Evolutionary conservation across 2,797 vertebrate genomes (phyloP).

Genomic region (Characodon lateralis): DNA sequence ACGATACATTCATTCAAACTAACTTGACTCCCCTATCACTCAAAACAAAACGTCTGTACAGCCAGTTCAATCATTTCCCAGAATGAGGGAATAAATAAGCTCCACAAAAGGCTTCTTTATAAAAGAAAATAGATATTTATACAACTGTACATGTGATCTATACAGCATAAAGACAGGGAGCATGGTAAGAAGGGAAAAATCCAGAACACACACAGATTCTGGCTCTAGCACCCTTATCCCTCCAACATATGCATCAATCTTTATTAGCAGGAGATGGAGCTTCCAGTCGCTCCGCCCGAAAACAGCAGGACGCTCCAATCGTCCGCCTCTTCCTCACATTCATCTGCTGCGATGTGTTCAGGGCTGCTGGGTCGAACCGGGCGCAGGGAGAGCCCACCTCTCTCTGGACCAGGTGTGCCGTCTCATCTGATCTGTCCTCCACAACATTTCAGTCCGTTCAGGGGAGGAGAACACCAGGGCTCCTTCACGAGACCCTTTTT

Average conservation of each 20-base stretch:
- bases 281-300: slow-evolving; percentile 31
- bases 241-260: slow-evolving; percentile 45
- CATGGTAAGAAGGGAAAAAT: slow-evolving; percentile 68
- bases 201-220: slow-evolving; percentile 70
- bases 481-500: not conserved
- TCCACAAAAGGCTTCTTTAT: slow-evolving; percentile 86
- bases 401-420: slow-evolving; percentile 25
- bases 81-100: slow-evolving; percentile 77
- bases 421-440: slow-evolving; percentile 15
- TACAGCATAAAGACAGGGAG: slow-evolving; percentile 71
- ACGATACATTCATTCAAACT: slow-evolving; percentile 22
- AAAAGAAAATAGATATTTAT: slow-evolving; percentile 85
- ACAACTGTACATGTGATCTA: slow-evolving; percentile 76
- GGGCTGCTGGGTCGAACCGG: slow-evolving; percentile 35
- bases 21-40: slow-evolving; percentile 24
- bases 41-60: slow-evolving; percentile 46
- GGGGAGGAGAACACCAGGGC: slow-evolving; percentile 9
- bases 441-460: slow-evolving; percentile 42
- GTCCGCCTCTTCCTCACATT: slow-evolving; percentile 2
- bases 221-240: slow-evolving; percentile 70
- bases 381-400: slow-evolving; percentile 30
- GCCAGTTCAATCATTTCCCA: slow-evolving; percentile 64
- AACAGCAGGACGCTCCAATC: not conserved
- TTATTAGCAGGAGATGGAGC: slow-evolving; percentile 41
- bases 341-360: slow-evolving; percentile 9